Percentiles rank a stretch among this genome's conserved stretches.
Evolutionary conservation across 2,113 vertebrate species (phyloP).

Genomic region (Platanista minor): DNA sequence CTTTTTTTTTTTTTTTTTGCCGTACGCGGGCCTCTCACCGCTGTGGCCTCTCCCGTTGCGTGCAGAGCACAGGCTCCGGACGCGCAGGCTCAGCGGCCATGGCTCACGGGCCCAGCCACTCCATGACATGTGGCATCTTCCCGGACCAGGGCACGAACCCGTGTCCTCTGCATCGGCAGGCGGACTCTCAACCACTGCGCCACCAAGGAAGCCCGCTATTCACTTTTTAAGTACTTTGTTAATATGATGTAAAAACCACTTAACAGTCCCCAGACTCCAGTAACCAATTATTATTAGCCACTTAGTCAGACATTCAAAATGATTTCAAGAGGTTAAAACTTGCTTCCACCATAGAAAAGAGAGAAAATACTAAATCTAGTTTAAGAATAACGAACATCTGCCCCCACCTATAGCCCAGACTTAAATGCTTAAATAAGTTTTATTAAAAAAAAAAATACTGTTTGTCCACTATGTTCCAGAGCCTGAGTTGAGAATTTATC

Average conservation of each 20-base stretch:
- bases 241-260: background rate
- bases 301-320: constrained; percentile 2
- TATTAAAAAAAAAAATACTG: background rate
- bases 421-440: background rate
- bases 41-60: no score
- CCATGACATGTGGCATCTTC: no score
- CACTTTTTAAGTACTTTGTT: background rate
- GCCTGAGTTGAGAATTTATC: background rate
- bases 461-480: background rate
- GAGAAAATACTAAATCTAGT: background rate
- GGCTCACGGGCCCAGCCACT: no score
- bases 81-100: no score
- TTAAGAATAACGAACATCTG: background rate
- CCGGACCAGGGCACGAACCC: no score
- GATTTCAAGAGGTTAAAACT: constrained; percentile 6
- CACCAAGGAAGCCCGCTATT: no score
- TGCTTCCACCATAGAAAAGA: background rate
- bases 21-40: no score
- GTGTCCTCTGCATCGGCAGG: no score
- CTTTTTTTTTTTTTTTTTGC: no score
- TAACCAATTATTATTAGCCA: background rate
- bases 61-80: no score
- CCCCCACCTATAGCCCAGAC: background rate
- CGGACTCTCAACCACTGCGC: no score
- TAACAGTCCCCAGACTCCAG: background rate